Evolutionary conservation across 2,797 vertebrate species (phyloP).

Genomic region (Sitta carolinensis): DNA sequence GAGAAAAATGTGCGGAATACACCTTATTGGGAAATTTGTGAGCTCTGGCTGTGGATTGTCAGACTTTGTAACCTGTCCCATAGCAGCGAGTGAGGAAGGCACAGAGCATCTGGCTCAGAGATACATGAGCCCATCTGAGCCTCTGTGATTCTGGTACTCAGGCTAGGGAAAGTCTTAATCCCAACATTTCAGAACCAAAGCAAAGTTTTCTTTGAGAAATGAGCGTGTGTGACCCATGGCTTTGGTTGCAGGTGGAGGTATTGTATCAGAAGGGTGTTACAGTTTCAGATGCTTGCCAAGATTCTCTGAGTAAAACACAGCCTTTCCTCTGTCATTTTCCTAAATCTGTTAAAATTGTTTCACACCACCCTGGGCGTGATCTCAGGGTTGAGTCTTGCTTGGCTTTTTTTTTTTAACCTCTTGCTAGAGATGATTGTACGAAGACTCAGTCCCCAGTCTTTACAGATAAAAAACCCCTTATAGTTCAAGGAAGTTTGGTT

Average conservation of each 20-base stretch:
- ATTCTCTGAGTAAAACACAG: background rate
- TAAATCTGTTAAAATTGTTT: background rate
- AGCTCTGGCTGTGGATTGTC: background rate
- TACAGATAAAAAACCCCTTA: background rate
- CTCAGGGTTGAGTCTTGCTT: background rate
- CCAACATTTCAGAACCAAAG: background rate
- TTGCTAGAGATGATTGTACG: background rate
- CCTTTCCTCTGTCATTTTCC: background rate
- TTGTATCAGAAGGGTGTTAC: background rate
- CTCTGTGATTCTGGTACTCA: background rate
- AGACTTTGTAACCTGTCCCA: background rate
- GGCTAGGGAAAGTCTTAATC: background rate
- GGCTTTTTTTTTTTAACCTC: background rate
- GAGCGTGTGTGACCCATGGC: rapidly evolving
- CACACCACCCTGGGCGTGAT: background rate
- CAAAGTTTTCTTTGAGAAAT: background rate
- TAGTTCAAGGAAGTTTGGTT: background rate
- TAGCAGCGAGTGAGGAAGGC: background rate
- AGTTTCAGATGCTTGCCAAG: rapidly evolving
- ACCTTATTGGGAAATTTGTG: background rate
- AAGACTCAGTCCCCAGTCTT: background rate
- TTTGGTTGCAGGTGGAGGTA: background rate
- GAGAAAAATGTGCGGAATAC: background rate
- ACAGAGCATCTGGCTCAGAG: background rate
- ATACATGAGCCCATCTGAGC: rapidly evolving